A percentile compares a stretch with the other conserved stretches of the same genome.
Conservation (phyloP, 2,888 invertebrate species). For the Tromatobia lineatoria region DNA sequence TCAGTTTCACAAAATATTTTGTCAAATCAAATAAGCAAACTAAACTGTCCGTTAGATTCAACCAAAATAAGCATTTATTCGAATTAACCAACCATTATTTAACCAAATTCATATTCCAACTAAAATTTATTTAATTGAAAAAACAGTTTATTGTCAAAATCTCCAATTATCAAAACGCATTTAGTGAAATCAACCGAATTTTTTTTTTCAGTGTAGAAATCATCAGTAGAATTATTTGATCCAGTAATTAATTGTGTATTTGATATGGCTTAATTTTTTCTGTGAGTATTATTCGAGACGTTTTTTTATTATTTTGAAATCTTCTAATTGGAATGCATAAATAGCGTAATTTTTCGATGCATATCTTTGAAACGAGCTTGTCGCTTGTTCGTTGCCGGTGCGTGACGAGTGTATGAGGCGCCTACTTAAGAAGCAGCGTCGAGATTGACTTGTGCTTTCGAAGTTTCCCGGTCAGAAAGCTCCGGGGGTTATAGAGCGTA, state of each 20-base stretch:
- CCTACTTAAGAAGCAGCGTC: conserved; percentile 3
- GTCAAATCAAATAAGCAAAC: no score
- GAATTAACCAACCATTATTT: no score
- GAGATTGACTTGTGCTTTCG: conserved; percentile 44
- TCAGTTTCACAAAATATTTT: no score
- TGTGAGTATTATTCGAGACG: background rate
- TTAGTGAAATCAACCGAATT: no score
- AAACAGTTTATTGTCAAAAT: no score
- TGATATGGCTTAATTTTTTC: background rate
- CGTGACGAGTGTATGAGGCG: conserved; percentile 49
- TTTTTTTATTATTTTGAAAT: background rate
- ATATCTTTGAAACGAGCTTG: conserved; percentile 17
- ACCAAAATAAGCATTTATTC: no score
- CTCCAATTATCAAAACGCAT: no score
- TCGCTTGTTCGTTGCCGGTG: background rate
- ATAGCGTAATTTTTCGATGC: conserved; percentile 28
- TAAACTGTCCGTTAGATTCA: no score
- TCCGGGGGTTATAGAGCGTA: background rate
- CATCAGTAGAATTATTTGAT: no score
- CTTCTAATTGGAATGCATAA: conserved; percentile 32
- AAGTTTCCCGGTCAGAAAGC: conserved; percentile 30
- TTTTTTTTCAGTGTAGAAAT: no score
- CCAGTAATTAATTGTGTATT: background rate
- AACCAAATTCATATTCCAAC: no score
- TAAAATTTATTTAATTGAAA: no score